Evolutionary conservation across 2,888 invertebrate genomes (phyloP), one percentile per base, ranked within the genome.

Genomic region (Cheilosia vernalis): DNA sequence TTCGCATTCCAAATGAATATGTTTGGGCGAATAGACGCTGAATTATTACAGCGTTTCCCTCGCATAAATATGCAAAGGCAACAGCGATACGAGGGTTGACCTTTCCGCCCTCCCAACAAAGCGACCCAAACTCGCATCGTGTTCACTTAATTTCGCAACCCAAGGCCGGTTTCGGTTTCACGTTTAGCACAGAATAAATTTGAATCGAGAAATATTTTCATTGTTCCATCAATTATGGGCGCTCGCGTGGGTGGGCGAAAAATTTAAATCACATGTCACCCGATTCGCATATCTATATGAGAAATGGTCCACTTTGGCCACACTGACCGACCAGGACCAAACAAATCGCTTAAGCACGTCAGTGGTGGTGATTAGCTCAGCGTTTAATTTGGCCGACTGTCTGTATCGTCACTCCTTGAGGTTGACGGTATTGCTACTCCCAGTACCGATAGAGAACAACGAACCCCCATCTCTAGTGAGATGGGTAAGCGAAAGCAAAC

Each of bases 1-100:
- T 69, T 74, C 73, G 53, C 66, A 79, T 80, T 84, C 64, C 69
- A 21, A 80, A 84, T 64, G 74, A 79, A 79, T 64, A 63, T 58
- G 40, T 69, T 24, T n/a, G 27, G 19, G 37, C 58, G 63, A 63
- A 63, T 79, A 67, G 79, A 73, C 67, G 82, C 47, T 78, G 42
- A 83, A 72, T 83, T 78, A 72, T 78, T 58, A 37, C 13, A 61
- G 61, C 47, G 72, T 66, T 56, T 47, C 17, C 17, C 63, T 47
- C 30, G 21, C 64, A 37, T 60, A 60, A 73, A 53, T 19, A 44
- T 49, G 72, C 15, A 13, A 37, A 37, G 19, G 27, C 53, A 42
- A 21, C 19, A 51, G 30, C n/a, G 15, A 49, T 5, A 42, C 42
- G 2, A 13, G 21, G 6, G 63, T 49, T 66, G 83, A 84, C 79